Evolutionary conservation across 1,140 invertebrate genomes (phyloP).

Genomic region (Bombus affinis): DNA sequence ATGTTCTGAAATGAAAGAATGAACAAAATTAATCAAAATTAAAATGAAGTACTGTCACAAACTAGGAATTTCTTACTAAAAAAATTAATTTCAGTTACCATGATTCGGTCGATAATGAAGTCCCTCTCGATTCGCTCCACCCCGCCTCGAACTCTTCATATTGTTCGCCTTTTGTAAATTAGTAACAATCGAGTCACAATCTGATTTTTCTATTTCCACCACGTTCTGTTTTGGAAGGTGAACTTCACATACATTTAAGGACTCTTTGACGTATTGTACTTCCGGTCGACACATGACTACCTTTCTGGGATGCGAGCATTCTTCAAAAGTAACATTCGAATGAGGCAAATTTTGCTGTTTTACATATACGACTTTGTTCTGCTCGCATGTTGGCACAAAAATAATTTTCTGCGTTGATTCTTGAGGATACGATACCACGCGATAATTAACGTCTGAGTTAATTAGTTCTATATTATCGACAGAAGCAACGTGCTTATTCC

Average conservation of each 20-base stretch:
- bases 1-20: background rate
- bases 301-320: background rate
- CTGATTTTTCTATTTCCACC: background rate
- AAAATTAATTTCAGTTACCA: conserved; percentile 4
- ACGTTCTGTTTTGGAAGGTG: conserved; percentile 9
- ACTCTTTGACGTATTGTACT: background rate
- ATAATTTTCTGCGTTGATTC: conserved; percentile 10
- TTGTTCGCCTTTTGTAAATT: background rate
- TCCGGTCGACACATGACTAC: background rate
- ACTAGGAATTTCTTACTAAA: background rate
- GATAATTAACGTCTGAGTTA: conserved; percentile 3
- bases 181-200: background rate
- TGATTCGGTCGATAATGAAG: background rate
- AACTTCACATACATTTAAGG: background rate
- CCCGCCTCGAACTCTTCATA: background rate
- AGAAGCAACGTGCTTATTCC: background rate
- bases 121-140: background rate
- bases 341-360: background rate
- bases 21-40: background rate
- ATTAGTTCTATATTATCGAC: background rate
- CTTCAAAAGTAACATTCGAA: background rate
- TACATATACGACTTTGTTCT: background rate
- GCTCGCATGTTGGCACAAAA: conserved; percentile 1
- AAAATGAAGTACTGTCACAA: background rate
- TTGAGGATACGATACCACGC: background rate